Evolutionary conservation across 2,888 invertebrate genomes (phyloP).

Genomic region (Nowickia ferox): DNA sequence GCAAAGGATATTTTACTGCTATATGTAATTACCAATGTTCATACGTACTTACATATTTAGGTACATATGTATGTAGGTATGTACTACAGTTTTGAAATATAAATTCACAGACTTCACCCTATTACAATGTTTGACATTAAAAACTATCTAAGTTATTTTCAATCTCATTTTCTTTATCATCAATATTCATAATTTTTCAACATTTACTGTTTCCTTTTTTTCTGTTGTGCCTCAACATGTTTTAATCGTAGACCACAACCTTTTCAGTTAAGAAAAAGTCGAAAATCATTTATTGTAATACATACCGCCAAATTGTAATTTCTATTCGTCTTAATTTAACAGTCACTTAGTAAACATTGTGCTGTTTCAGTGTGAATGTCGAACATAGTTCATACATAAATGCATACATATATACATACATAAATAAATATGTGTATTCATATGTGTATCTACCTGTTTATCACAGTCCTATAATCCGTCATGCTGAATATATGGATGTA

Average conservation of each 20-base stretch:
- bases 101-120: constrained; percentile 47
- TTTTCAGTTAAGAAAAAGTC: constrained; percentile 54
- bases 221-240: constrained; percentile 29
- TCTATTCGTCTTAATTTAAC: constrained; percentile 45
- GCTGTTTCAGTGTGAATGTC: constrained; percentile 1
- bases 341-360: constrained; percentile 23
- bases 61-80: background rate
- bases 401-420: no score
- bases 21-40: no score
- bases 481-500: background rate
- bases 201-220: constrained; percentile 61
- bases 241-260: constrained; percentile 70
- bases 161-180: background rate
- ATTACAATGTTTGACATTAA: constrained; percentile 19
- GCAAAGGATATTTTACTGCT: no score
- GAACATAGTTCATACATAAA: background rate
- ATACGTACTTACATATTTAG: background rate
- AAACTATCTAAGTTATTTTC: constrained; percentile 4
- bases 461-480: background rate
- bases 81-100: constrained; percentile 2
- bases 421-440: no score
- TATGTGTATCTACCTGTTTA: background rate
- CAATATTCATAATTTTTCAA: constrained; percentile 33
- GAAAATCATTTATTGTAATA: constrained; percentile 40
- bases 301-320: constrained; percentile 56